Base-by-base conservation (phyloP, 2,113 vertebrate species). In the Garra rufa region DNA sequence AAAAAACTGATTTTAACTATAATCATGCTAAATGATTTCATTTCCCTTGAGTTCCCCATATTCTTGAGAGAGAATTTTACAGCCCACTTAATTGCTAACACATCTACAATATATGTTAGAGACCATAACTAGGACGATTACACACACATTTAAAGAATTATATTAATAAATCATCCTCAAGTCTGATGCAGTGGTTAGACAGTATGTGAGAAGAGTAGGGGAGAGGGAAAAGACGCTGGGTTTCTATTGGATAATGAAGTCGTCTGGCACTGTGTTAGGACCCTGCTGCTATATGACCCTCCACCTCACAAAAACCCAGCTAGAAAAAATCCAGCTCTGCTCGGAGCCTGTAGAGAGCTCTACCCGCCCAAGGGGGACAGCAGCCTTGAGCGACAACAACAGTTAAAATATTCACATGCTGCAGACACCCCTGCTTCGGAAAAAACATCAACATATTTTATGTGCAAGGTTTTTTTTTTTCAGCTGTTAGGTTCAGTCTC, bases 171-270 rank as follows among this genome's bases (percentile, higher is more conserved):
- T 67, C 43, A 48, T 24, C 10, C 24, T 17, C 1, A 61, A 48
- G 43, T 46, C 41, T 28, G 57, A 44, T 44, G 21, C 38, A 67
- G 59, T 34, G 57, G 77, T 48, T 78, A 26, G 38, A 17, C 6
- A 24, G 55, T 15, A 28, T 44, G 21, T 26, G n/a, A 41, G 13
- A 28, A 69, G n/a, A 46, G 59, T n/a, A 55, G 26, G 19, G 73
- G 30, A 55, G 38, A 11, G 11, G 50, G 13, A 71, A 10, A 63
- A 50, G 61, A 63, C n/a, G 26, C 13, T 80, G 17, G 38, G 26
- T 81, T 24, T 63, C 44, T 46, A 46, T 83, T 86, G 71, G 30
- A 61, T 83, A 86, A 81, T 83, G 17, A 61, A 83, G 55, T 83
- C 9, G 3, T 83, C 41, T 88, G 70, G 17, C n/a, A 50, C 70